Conservation (phyloP, 2,113 vertebrate species). For the Cisticola juncidis region DNA sequence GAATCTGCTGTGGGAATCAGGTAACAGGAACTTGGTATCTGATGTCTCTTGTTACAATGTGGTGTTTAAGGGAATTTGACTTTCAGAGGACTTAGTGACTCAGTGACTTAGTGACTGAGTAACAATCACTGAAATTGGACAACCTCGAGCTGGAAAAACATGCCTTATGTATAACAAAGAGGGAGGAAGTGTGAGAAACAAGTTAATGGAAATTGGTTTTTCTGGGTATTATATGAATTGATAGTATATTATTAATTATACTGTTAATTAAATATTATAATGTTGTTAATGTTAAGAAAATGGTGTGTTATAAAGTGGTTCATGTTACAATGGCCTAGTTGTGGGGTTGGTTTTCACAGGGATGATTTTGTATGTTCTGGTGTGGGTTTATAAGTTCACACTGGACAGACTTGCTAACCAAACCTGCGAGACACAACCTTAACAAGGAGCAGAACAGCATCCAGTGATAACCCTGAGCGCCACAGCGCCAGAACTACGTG, state of each 20-base stretch:
- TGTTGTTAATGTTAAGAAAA: not conserved
- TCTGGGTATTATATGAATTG: not conserved
- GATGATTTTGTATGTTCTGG: not conserved
- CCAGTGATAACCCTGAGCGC: not conserved
- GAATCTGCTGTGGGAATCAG: not conserved
- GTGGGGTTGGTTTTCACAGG: not conserved
- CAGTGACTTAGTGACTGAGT: not conserved
- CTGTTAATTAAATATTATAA: no score
- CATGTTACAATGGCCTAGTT: not conserved
- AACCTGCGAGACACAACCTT: not conserved
- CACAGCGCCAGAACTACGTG: not conserved
- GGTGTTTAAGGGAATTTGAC: not conserved
- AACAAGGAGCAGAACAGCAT: not conserved
- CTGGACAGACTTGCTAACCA: not conserved
- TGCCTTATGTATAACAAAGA: not conserved
- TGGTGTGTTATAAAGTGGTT: not conserved
- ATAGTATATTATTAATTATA: no score
- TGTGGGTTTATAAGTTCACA: not conserved
- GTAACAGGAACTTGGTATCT: not conserved
- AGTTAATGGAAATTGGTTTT: not conserved
- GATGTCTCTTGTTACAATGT: not conserved
- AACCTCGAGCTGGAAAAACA: not conserved
- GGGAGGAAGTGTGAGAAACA: not conserved
- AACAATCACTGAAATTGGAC: not conserved
- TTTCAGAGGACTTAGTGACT: not conserved